phyloP scores from a whole-genome alignment of 2,888 invertebrate genomes.

The Plebejus argus region DNA sequence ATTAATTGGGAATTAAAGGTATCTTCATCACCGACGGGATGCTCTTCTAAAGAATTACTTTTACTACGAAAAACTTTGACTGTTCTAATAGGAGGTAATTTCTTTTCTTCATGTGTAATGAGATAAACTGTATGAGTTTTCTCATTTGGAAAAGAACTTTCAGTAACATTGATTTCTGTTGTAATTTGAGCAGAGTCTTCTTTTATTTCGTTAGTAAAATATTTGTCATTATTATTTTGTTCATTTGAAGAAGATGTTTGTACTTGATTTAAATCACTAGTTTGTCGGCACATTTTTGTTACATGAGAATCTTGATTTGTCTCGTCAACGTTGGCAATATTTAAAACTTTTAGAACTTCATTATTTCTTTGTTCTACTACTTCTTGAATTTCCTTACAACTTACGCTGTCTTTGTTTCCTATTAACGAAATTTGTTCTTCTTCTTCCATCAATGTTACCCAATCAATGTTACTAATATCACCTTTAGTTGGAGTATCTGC shows the following conservation, averaged over 20 bases:
- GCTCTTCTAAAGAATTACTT: constrained; percentile 77
- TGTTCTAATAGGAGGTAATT: constrained; percentile 82
- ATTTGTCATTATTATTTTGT: constrained; percentile 72
- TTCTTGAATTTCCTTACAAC: constrained; percentile 46
- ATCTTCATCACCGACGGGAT: constrained; percentile 37
- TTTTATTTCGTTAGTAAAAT: constrained; percentile 55
- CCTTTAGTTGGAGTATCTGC: background rate
- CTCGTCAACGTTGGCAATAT: constrained; percentile 26
- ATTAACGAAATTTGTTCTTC: constrained; percentile 58
- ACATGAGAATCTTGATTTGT: background rate
- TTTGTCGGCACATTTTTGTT: constrained; percentile 23
- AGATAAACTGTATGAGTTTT: constrained; percentile 81
- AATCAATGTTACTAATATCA: constrained; percentile 58
- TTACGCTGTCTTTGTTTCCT: constrained; percentile 41
- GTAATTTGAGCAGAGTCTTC: constrained; percentile 58
- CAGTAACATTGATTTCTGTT: constrained; percentile 59
- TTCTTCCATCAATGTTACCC: constrained; percentile 70
- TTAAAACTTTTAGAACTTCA: constrained; percentile 45
- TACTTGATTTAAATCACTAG: constrained; percentile 8
- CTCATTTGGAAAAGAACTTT: constrained; percentile 55
- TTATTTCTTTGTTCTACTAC: constrained; percentile 70
- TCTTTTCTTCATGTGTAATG: constrained; percentile 87
- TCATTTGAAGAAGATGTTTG: constrained; percentile 52
- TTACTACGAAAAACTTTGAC: constrained; percentile 81
- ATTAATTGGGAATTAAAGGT: background rate